A percentile compares a stretch with the other conserved stretches of the same genome.
These are phyloP conservation scores for Microctonus brassicae DNA, from an alignment of 2,888 invertebrate species.

Conservation along the genomic window DNA sequence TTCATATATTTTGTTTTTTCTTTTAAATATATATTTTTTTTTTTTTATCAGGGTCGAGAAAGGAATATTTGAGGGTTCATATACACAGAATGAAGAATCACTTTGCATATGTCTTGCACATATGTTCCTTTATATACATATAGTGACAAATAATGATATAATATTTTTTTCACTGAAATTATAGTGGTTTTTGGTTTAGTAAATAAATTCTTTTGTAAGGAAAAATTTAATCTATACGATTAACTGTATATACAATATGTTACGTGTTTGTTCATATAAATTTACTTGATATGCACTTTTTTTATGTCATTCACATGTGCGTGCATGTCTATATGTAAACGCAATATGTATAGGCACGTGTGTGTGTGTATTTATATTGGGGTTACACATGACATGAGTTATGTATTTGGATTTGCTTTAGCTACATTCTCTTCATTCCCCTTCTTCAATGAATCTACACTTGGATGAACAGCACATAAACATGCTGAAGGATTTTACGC, in stretches of 20 bases:
- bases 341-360: not conserved
- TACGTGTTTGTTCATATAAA: not conserved
- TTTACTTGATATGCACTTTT: not conserved
- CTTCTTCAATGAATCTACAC: constrained; percentile 49
- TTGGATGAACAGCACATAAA: constrained; percentile 58
- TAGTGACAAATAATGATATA: not conserved
- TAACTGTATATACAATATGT: not conserved
- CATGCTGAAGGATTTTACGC: constrained; percentile 51
- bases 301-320: not conserved
- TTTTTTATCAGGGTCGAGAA: not conserved
- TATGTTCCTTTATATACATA: not conserved
- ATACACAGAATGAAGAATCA: not conserved
- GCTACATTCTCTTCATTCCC: constrained; percentile 32
- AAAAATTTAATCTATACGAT: not conserved
- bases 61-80: not conserved
- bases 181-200: too few species aligned
- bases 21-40: too few species aligned
- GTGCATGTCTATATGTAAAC: not conserved
- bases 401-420: constrained; percentile 26
- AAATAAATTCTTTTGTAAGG: not conserved
- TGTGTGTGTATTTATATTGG: not conserved
- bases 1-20: not conserved
- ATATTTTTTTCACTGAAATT: not conserved
- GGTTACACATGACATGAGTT: not conserved
- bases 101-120: not conserved